Conservation (phyloP, 2,797 vertebrate species). For the Protonibea diacanthus region DNA sequence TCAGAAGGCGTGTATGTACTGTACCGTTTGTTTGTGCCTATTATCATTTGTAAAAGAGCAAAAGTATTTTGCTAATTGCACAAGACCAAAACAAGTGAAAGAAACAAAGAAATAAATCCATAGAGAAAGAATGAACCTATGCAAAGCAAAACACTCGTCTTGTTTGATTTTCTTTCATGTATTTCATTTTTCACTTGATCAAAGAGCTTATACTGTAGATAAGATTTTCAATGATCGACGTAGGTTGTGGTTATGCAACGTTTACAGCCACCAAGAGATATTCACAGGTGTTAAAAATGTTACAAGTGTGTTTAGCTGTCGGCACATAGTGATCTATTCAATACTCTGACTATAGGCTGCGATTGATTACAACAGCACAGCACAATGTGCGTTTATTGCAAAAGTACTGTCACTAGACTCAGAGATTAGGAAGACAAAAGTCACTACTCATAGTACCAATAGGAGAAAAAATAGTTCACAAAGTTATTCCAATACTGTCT, state of each 20-base stretch:
- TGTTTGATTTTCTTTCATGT: constrained; percentile 9
- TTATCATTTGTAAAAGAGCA: constrained; percentile 75
- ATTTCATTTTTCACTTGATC: background rate
- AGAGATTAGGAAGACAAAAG: too few species aligned
- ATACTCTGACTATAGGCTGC: background rate
- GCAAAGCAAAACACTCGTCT: constrained; percentile 64
- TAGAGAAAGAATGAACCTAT: constrained; percentile 70
- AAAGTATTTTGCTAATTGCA: constrained; percentile 78
- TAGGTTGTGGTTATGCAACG: background rate
- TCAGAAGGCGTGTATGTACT: constrained; percentile 50
- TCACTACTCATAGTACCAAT: too few species aligned
- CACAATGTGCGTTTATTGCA: background rate
- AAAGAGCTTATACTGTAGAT: background rate
- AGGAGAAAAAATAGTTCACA: too few species aligned
- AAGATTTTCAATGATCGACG: background rate
- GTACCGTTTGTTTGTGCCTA: constrained; percentile 77
- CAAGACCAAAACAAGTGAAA: constrained; percentile 77
- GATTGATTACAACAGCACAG: background rate
- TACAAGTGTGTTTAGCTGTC: background rate
- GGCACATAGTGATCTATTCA: background rate
- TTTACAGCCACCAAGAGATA: background rate
- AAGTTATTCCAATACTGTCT: too few species aligned
- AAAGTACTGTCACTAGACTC: too few species aligned
- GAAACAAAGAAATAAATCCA: constrained; percentile 64
- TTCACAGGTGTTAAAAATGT: background rate